phyloP scores from a whole-genome alignment of 2,888 invertebrate genomes.

The Eupithecia dodoneata region DNA sequence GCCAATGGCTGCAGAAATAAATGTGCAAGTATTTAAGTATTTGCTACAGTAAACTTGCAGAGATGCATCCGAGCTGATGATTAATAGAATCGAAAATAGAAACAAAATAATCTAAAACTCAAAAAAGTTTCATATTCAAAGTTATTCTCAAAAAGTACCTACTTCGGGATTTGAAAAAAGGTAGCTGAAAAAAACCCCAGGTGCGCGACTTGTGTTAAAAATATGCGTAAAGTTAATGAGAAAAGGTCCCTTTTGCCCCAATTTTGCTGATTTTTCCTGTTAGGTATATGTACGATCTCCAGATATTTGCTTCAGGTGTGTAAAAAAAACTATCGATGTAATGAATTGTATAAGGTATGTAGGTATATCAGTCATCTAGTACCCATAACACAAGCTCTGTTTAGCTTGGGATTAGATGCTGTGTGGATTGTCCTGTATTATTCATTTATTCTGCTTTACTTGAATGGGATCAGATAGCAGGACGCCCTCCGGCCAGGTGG shows the following conservation, averaged over 20 bases:
- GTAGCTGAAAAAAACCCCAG: background rate
- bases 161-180: background rate
- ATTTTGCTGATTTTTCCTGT: conserved; percentile 29
- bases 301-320: too few relatives aligned
- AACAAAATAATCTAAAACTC: background rate
- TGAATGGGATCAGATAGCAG: conserved; percentile 4
- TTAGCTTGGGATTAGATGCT: too few relatives aligned
- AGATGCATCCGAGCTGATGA: background rate
- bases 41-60: background rate
- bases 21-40: background rate
- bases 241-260: conserved; percentile 37
- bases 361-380: too few relatives aligned
- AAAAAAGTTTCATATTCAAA: background rate
- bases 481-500: too few relatives aligned
- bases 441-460: conserved; percentile 3
- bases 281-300: too few relatives aligned
- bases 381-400: too few relatives aligned
- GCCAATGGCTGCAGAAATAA: background rate
- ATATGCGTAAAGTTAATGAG: conserved; percentile 50
- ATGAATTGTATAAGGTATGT: too few relatives aligned
- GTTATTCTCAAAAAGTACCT: background rate
- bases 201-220: conserved; percentile 34
- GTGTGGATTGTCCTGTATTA: too few relatives aligned
- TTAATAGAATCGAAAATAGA: background rate
- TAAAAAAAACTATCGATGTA: too few relatives aligned